These are phyloP conservation scores for Perccottus glenii DNA, from an alignment of 2,113 vertebrate genomes.

Conservation along the genomic window DNA sequence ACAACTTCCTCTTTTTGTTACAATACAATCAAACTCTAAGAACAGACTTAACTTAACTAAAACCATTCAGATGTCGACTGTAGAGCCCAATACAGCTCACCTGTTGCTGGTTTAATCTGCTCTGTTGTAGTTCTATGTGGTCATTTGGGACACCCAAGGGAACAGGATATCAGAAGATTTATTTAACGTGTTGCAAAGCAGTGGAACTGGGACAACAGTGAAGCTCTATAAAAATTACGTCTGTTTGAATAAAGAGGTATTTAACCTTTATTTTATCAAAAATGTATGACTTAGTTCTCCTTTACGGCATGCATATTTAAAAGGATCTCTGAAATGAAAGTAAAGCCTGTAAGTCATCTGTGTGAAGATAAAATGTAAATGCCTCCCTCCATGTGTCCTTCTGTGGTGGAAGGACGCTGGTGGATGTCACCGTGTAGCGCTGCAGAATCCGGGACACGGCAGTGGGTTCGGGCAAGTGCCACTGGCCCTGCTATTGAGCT, in stretches of 20 bases:
- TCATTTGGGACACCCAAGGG: no score
- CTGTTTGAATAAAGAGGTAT: background rate
- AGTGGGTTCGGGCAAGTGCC: constrained; percentile 59
- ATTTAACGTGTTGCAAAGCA: no score
- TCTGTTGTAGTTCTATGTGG: no score
- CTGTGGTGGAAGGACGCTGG: constrained; percentile 52
- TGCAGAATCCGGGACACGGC: constrained; percentile 48
- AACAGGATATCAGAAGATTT: no score
- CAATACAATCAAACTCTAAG: no score
- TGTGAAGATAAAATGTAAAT: constrained; percentile 26
- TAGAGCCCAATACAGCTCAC: no score
- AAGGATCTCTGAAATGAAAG: background rate
- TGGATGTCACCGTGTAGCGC: constrained; percentile 43
- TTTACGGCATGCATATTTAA: constrained; percentile 1
- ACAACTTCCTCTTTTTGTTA: no score
- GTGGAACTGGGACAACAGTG: no score
- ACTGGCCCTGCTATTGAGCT: constrained; percentile 58
- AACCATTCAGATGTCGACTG: no score
- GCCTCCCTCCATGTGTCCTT: constrained; percentile 40
- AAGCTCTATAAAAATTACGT: background rate
- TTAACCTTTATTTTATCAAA: constrained; percentile 6
- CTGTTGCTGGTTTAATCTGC: no score
- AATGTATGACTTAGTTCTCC: background rate
- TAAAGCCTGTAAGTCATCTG: constrained; percentile 13
- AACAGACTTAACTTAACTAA: no score